Evolutionary conservation across 2,113 vertebrate genomes (phyloP).

Genomic region (Aspiorhynchus laticeps): DNA sequence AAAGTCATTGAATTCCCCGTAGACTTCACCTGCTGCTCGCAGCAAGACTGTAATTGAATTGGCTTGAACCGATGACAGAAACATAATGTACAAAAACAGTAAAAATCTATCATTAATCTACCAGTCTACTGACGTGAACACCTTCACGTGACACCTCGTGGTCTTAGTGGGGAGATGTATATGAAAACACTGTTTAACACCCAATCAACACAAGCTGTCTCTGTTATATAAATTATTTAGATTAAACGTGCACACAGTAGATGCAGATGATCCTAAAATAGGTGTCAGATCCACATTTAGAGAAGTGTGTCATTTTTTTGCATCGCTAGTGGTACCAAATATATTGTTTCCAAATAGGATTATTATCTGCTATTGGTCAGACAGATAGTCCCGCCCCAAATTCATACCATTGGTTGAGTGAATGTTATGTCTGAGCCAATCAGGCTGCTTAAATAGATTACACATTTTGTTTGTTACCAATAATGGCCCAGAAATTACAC

Average conservation of each 20-base stretch:
- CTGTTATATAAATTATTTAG: neutral
- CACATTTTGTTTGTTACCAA: neutral
- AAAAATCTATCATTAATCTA: conserved; percentile 25
- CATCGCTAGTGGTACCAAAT: neutral
- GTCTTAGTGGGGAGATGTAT: neutral
- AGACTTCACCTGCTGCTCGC: conserved; percentile 44
- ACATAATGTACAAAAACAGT: conserved; percentile 9
- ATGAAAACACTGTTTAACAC: neutral
- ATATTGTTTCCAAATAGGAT: too few relatives aligned
- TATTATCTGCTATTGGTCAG: too few relatives aligned
- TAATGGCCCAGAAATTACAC: neutral
- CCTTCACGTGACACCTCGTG: neutral
- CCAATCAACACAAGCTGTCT: neutral
- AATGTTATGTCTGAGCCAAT: neutral
- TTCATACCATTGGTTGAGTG: too few relatives aligned
- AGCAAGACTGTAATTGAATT: conserved; percentile 6
- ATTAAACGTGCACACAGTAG: neutral
- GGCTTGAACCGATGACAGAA: neutral
- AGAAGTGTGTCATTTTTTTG: neutral
- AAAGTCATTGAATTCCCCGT: conserved; percentile 56
- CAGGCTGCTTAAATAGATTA: neutral
- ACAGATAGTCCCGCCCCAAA: too few relatives aligned
- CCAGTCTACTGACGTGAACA: neutral
- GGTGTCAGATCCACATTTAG: neutral
- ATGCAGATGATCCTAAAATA: neutral